Evolutionary conservation across 2,888 invertebrate species (phyloP), one percentile per base, ranked within the genome.

Genomic region (Pedicia rivosa): DNA sequence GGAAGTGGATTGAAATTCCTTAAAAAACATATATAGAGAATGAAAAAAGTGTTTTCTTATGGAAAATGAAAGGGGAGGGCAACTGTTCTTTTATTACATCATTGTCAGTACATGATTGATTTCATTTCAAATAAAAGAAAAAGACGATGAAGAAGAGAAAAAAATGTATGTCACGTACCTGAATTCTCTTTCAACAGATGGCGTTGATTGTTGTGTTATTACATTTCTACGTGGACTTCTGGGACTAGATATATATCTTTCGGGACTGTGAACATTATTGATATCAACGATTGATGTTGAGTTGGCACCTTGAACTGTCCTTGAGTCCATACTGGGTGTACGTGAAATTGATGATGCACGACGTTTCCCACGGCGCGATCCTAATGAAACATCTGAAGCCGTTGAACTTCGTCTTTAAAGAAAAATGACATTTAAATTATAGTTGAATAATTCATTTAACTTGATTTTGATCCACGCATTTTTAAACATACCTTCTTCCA

Each of bases 111-210:
- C 20, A 20, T 8, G 8, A 20, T 20, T 20, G 20, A 6, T 20
- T 20, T 20, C 20, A 5, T 6, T 5, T 20, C n/a, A 24, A 4
- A 24, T 5, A 4, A 4, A 24, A 5, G 3, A 24, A 8, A 24
- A 24, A 4, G n/a, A 24, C 8, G n/a, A 24, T 5, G 24, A 24
- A 10, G 3, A 24, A 5, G n/a, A 24, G n/a, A 4, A 24, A 24
- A 24, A 5, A 8, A 24, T 5, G 8, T 4, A 8, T 24, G 3
- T 24, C 8, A 48, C 24, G 44, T 45, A 59, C 60, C 59, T 54
- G 42, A 60, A 57, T 40, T 59, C 61, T 13, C 54, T 54, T 16
- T 61, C 61, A 26, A 61, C 56, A 9, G 59, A 61, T 15, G 61
- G 59, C 35, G 59, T 58, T 14, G 60, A 54, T 10, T 57, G 57